phyloP scores from a whole-genome alignment of 2,797 vertebrate genomes.

The Lagocephalus sceleratus region DNA sequence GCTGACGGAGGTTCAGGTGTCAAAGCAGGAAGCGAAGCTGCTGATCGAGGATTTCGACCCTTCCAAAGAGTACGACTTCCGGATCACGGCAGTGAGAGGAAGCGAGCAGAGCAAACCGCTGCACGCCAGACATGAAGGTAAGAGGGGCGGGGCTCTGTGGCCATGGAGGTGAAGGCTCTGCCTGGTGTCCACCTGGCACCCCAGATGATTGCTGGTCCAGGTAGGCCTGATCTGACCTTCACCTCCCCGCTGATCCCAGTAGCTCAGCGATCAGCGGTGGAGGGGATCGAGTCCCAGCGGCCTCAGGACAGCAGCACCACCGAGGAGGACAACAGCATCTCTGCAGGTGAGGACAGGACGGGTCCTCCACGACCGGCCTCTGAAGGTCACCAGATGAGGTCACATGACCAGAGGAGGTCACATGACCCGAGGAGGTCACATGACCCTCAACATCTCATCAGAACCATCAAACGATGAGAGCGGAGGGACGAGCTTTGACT shows the following conservation, averaged over 20 bases:
- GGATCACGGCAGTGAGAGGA: conserved; percentile 63
- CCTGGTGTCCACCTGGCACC: too few species aligned
- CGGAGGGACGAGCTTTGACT: too few species aligned
- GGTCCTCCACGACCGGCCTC: not conserved
- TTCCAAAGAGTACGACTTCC: conserved; percentile 83
- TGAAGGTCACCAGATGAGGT: too few species aligned
- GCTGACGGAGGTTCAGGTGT: conserved; percentile 80
- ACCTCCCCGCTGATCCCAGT: conserved; percentile 14
- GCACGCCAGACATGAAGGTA: conserved; percentile 87
- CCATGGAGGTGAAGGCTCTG: too few species aligned
- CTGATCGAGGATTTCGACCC: conserved; percentile 84
- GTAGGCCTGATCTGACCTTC: too few species aligned
- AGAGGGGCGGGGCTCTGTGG: not conserved
- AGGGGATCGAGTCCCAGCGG: conserved; percentile 48
- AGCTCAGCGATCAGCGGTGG: conserved; percentile 52
- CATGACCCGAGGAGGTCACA: too few species aligned
- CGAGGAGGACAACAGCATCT: conserved; percentile 65
- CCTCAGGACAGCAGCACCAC: conserved; percentile 23
- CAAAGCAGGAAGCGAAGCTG: conserved; percentile 83
- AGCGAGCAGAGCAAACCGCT: conserved; percentile 37
- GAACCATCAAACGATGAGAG: too few species aligned
- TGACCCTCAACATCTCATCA: too few species aligned
- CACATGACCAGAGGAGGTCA: too few species aligned
- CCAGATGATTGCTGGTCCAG: too few species aligned
- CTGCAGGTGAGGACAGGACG: conserved; percentile 68